Base-by-base conservation (phyloP, 2,888 invertebrate genomes). In the Hydropsyche betteni region DNA sequence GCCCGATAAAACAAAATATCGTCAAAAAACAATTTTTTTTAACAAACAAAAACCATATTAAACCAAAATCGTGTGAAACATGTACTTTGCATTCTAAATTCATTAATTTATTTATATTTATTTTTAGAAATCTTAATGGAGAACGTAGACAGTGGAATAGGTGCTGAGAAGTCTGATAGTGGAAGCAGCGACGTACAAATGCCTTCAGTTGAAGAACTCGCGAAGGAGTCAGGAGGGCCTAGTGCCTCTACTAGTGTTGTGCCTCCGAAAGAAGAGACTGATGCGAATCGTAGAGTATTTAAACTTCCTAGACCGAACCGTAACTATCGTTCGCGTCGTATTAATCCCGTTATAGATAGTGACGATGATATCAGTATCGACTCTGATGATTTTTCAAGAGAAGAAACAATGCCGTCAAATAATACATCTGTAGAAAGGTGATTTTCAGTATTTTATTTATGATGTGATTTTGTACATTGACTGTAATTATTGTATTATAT, bases 111-210 rank as follows among this genome's bases (percentile, higher is more conserved):
- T 44, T 4, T 44, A 44, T 24, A 2, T 24, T 24, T 24, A 44
- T 44, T 44, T 44, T 8, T 10, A 44, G 44, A 44, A 44, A 10
- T 44, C 7, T 6, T 44, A 6, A 44, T 44, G 44, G 87, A 86
- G 73, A 87, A 86, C 82, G 84, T 83, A 33, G 87, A 87, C 74
- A 87, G 87, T 80, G 87, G 87, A 5, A 83, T 87, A 34, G 86
- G 85, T 5, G 86, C 85, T 3, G 87, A 87, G 79, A 87, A 86
- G 78, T 86, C 86, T n/a, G 87, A 86, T 80, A 86, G 86, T 78
- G 85, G 85, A 0, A 85, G 85, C 78, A 87, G 86, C 73, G 86
- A 87, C 10, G 86, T 85, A 71, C 84, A 72, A 4, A 75, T 76
- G 74, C 55, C 76, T 8, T 78, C 77, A 12, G 68, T 38, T 7